Conservation (phyloP, 2,113 vertebrate genomes). For the Ptychochromis oligacanthus region DNA sequence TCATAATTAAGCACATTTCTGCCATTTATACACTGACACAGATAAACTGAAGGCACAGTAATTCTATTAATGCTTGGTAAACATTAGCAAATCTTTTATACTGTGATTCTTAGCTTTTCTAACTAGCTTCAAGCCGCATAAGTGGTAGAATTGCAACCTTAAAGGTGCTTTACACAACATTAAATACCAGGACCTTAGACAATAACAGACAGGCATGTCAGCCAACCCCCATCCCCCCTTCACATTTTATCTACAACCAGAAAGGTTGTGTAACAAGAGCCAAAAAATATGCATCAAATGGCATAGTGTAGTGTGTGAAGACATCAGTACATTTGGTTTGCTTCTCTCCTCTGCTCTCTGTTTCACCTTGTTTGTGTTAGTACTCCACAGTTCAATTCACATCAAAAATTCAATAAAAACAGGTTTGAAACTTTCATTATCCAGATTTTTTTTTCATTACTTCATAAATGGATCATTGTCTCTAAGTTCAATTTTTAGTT, state of each 20-base stretch:
- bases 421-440: background rate
- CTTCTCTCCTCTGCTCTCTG: accelerated
- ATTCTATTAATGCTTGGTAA: accelerated
- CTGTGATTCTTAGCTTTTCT: background rate
- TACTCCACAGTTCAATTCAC: background rate
- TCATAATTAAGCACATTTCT: background rate
- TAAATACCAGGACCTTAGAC: no score
- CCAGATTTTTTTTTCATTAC: background rate
- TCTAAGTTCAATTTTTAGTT: background rate
- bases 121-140: accelerated
- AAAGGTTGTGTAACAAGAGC: no score
- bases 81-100: background rate
- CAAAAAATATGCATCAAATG: no score
- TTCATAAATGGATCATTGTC: background rate
- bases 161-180: no score
- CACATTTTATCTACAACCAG: background rate
- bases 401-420: background rate
- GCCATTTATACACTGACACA: background rate
- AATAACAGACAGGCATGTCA: background rate
- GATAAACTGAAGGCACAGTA: background rate
- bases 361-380: background rate
- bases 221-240: accelerated
- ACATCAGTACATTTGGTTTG: background rate
- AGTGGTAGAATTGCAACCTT: background rate
- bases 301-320: no score